Evolutionary conservation across 2,113 vertebrate species (phyloP), one percentile per base, ranked within the genome.

Genomic region (Rhabdomys dilectus): DNA sequence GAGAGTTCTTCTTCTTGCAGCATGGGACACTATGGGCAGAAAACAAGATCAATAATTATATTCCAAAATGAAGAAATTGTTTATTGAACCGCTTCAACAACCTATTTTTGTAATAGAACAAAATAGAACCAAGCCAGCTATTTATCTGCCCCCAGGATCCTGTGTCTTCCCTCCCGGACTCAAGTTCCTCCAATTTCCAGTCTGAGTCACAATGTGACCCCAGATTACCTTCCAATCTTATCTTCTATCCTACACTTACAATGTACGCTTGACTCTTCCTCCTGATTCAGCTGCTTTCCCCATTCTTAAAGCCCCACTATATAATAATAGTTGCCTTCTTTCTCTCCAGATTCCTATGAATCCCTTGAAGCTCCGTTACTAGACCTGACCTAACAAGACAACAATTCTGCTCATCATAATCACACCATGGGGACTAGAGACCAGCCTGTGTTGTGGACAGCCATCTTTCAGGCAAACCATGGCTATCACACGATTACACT

Each of bases 331-430:
- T 12, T 21, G 42, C 62, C 12, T 36, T 34, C 53, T 45, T 81
- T 8, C 21, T 39, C 53, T 66, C 53, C 5, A 5, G 45, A 31
- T 10, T 31, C 53, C 1, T 0, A 2, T 22, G 70, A 34, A 45
- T 31, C 58, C 26, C 39, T 45, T 5, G 22, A 39, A 31, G 7
- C 4, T 7, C 29, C 39, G 5, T 36, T n/a, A 48, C 22, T 29
- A 36, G 70, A 68, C 15, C 77, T 34, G 17, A 7, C 53, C 17
- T 1, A 12, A 68, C 24, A n/a, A 31, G 56, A 19, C 22, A 0
- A 21, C 60, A 2, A 42, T 0, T 0, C 2, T 29, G 34, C 5
- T 10, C 7, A 0, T 9, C 3, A 17, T 3, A 29, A 39, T 31
- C n/a, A 31, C 2, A 7, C 26, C 58, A 29, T 0, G 0, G 36